Percentiles rank a stretch among this genome's conserved stretches.
Evolutionary conservation across 2,113 vertebrate genomes (phyloP).

Genomic region (Montifringilla adamsi): DNA sequence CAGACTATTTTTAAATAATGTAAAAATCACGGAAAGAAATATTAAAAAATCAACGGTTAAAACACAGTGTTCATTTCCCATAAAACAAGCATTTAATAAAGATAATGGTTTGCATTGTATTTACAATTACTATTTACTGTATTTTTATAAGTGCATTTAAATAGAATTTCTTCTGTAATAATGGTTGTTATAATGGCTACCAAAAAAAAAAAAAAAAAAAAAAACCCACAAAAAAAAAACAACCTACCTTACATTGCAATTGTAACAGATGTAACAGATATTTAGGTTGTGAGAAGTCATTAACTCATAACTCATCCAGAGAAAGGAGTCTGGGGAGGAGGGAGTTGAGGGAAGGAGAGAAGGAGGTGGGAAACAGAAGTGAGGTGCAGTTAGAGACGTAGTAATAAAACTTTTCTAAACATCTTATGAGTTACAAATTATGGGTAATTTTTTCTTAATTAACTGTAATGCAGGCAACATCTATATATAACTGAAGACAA

Average conservation of each 20-base stretch:
- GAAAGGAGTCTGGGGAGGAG: background rate
- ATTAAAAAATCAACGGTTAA: background rate
- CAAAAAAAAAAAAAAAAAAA: background rate
- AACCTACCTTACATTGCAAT: background rate
- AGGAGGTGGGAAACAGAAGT: background rate
- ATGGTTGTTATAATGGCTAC: background rate
- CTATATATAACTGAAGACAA: background rate
- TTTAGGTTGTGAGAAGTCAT: background rate
- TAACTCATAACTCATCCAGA: background rate
- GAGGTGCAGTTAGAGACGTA: background rate
- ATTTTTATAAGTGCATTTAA: background rate
- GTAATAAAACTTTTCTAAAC: background rate
- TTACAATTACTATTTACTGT: background rate
- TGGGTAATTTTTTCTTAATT: background rate
- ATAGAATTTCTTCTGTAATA: background rate
- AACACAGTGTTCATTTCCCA: background rate
- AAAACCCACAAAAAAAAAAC: too few relatives aligned
- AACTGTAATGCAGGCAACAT: background rate
- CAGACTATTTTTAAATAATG: background rate
- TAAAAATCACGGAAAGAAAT: background rate
- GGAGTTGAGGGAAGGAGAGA: background rate
- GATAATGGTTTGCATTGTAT: background rate
- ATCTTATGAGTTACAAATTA: background rate
- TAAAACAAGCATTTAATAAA: background rate
- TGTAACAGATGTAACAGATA: background rate